Base-by-base conservation (phyloP, 2,113 vertebrate genomes). In the Triplophysa siluroides region DNA sequence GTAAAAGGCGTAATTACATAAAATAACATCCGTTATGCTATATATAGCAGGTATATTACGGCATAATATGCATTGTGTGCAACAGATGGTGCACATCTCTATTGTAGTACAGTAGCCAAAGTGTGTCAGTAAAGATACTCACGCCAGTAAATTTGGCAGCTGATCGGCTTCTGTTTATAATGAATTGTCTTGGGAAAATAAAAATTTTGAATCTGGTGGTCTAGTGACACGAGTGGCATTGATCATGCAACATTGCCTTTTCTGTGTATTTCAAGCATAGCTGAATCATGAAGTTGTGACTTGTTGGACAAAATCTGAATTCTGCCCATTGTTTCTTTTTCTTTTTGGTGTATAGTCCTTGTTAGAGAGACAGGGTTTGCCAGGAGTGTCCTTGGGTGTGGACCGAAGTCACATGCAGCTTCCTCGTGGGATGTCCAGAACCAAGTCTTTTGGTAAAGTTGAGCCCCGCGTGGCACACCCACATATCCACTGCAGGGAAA, bases 291-390 rank as follows among this genome's bases (percentile, higher is more conserved):
- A 58, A 41, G n/a, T n/a, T n/a, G n/a, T n/a, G n/a, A 52, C 23
- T 18, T 38, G 58, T 26, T n/a, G n/a, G 38, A 62, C 8, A 41
- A 26, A 38, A 73, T 21, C 41, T 75, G 4, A 58, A 47, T 69
- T 26, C 23, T 41, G 18, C 3, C 24, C 19, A 73, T 9, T 26
- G 13, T 74, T 41, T 68, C 3, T 82, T n/a, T 77, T 63, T 19
- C 70, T 5, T 76, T 11, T 83, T 58, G 83, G 54, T 80, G 12
- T 86, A 24, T 50, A 98, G 97, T 97, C 96, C 1, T 85, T 98
- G 86, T 96, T 98, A 84, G 96, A 98, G 84, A 94, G 96, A 68
- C 97, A 98, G 89, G 96, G 97, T 26, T 93, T 98, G 84, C 93
- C 95, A 45, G 90, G 89, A 67, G 77, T 89, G 64, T 88, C 88